Conservation (phyloP, 2,888 invertebrate genomes). For the Parthenolecanium corni region DNA sequence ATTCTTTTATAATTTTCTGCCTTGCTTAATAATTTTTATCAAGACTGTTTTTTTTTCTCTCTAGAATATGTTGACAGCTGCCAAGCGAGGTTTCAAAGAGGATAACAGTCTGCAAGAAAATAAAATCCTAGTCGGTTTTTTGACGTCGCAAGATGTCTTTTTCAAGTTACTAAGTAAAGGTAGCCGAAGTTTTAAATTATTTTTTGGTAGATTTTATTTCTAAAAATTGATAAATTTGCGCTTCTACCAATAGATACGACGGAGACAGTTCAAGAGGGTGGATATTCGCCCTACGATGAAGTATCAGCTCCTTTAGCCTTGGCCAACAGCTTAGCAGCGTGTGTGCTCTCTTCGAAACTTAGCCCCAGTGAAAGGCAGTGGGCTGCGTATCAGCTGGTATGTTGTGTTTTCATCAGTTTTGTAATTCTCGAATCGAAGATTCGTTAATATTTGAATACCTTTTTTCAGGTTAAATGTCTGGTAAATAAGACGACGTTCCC, state of each 20-base stretch:
- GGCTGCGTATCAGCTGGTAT: slow-evolving; percentile 50
- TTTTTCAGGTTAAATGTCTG: slow-evolving; percentile 38
- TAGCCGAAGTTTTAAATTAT: background rate
- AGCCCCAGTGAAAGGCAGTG: slow-evolving; percentile 46
- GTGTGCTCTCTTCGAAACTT: slow-evolving; percentile 46
- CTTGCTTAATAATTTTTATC: too few relatives aligned
- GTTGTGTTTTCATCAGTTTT: slow-evolving; percentile 31
- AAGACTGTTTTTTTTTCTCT: too few relatives aligned
- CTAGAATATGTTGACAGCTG: slow-evolving; percentile 14
- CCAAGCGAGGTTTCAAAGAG: slow-evolving; percentile 13
- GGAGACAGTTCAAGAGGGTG: background rate
- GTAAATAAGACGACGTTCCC: slow-evolving; percentile 38
- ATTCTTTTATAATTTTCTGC: too few relatives aligned
- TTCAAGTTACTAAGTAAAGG: slow-evolving; percentile 18
- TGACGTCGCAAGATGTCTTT: slow-evolving; percentile 15
- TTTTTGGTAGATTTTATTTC: too few relatives aligned
- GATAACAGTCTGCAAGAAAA: slow-evolving; percentile 22
- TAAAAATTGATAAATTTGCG: too few relatives aligned
- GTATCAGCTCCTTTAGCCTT: slow-evolving; percentile 41
- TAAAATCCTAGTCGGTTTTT: slow-evolving; percentile 17
- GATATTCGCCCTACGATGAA: slow-evolving; percentile 2
- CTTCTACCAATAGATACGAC: too few relatives aligned
- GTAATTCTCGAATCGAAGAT: too few relatives aligned
- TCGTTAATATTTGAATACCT: background rate
- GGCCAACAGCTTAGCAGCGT: slow-evolving; percentile 49